Evolutionary conservation across 2,113 vertebrate genomes (phyloP).

Genomic region (Ginglymostoma cirratum): DNA sequence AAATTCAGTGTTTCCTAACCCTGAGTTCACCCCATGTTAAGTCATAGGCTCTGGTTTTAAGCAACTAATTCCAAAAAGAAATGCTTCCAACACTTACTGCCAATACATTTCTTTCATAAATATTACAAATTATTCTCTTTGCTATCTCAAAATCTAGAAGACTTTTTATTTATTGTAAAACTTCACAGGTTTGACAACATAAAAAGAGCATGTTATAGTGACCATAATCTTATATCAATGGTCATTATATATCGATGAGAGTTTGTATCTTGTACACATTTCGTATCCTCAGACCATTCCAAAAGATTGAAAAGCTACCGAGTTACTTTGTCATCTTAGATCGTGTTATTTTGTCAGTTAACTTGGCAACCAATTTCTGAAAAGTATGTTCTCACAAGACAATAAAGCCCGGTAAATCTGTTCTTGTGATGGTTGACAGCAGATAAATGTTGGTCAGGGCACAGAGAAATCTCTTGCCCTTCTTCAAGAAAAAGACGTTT

Average conservation of each 20-base stretch:
- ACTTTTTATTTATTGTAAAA: neutral
- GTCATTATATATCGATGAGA: neutral
- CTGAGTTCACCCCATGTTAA: constrained; percentile 8
- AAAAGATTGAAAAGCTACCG: neutral
- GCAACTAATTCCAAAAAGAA: constrained; percentile 21
- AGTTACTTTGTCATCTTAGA: neutral
- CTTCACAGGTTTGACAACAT: no score
- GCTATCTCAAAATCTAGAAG: neutral
- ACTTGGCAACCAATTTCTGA: neutral
- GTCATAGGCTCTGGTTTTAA: constrained; percentile 26
- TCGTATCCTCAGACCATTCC: neutral
- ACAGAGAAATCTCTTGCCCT: neutral
- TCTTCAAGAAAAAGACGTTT: neutral
- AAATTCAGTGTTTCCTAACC: constrained; percentile 15
- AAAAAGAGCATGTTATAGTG: neutral
- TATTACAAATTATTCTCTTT: neutral
- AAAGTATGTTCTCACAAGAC: neutral
- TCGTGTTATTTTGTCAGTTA: neutral
- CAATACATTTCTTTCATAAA: constrained; percentile 26
- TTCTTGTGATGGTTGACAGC: neutral
- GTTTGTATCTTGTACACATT: neutral
- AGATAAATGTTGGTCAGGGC: neutral
- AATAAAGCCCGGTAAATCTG: neutral
- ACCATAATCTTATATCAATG: neutral
- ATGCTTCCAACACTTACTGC: constrained; percentile 16